Base-by-base conservation (phyloP, 2,797 vertebrate species). In the Arnoldichthys spilopterus region DNA sequence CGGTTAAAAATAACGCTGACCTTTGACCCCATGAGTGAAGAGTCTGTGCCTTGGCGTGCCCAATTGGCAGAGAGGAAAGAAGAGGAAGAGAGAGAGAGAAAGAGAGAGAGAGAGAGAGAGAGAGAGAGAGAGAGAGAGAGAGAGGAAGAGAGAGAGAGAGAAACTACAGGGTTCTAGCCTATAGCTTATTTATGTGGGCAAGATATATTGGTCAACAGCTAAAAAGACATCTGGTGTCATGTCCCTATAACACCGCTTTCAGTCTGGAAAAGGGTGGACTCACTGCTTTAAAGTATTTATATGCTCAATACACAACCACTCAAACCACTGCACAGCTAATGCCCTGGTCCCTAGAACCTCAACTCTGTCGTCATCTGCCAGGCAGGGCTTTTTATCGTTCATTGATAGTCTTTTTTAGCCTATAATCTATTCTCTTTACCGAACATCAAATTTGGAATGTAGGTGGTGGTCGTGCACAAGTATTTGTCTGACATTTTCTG, bases 1-100 rank as follows among this genome's bases (percentile, higher is more conserved):
- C 47, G 6, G 20, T 77, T 77, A 69, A 77, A 77, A 70, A 77
- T 77, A 77, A 34, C 64, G 28, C 54, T 51, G 66, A 61, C 28
- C 66, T 43, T 47, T 61, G 66, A 61, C 61, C 75, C 64, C n/a
- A 30, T 32, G 20, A 2, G 11, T 71, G 49, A 15, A 32, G 7
- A 32, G 67, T 49, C 49, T 34, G 20, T 26, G 20, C 28, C 49
- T 20, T 37, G 28, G 30, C n/a, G 49, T 34, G 49, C 68, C 49
- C 30, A 71, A 28, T 34, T 71, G 68, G 20, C 30, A 54, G 49
- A 34, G 20, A 28, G n/a, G 28, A 15, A 0, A 37, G 49, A 13
- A 67, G 26, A 7, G 34, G 7, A 9, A 3, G 12, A 45, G 5
- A 32, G 28, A 15, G 1, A 37, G 49, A 24, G 16, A n/a, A 13